phyloP scores from a whole-genome alignment of 2,797 vertebrate species.

The Myotis planiceps region DNA sequence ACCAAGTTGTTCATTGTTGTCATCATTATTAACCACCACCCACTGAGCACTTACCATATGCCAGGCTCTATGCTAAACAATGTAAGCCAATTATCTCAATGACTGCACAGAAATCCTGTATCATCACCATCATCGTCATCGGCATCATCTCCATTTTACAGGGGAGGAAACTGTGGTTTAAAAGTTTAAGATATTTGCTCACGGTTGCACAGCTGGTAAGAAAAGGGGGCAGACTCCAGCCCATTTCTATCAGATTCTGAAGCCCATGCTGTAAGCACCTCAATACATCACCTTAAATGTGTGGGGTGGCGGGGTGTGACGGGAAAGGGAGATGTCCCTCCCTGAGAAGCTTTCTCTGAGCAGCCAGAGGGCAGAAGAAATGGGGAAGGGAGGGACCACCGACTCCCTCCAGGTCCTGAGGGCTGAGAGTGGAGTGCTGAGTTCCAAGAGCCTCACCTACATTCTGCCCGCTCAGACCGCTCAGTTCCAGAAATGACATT shows the following conservation, averaged over 20 bases:
- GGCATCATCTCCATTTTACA: background rate
- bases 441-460: background rate
- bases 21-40: background rate
- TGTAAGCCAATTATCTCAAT: background rate
- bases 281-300: background rate
- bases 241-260: background rate
- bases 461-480: background rate
- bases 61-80: background rate
- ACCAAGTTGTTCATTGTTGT: background rate
- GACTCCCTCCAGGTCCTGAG: background rate
- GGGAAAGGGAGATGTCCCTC: background rate
- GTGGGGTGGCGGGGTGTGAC: no score
- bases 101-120: background rate
- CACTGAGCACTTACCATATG: background rate
- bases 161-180: background rate
- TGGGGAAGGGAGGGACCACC: background rate
- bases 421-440: background rate
- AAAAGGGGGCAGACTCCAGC: background rate
- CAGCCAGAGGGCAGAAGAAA: background rate
- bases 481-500: background rate
- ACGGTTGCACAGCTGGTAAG: background rate
- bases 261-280: background rate
- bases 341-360: background rate
- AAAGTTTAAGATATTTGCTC: background rate
- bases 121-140: background rate